Conservation (phyloP, 2,888 invertebrate species). For the Cephus pulcher region DNA sequence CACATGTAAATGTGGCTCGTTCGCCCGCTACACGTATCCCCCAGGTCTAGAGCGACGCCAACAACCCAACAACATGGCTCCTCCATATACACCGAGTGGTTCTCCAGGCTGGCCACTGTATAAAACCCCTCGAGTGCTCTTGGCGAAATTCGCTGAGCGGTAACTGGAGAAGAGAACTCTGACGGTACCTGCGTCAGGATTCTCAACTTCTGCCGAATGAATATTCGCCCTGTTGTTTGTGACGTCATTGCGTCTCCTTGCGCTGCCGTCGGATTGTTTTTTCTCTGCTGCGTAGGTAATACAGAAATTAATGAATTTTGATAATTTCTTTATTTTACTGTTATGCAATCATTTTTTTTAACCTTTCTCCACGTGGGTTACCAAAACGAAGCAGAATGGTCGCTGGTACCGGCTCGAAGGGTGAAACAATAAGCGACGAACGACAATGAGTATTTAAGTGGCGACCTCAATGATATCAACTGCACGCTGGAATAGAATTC, state of each 20-base stretch:
- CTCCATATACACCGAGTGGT: constrained; percentile 42
- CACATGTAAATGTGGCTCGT: constrained; percentile 51
- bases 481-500: constrained; percentile 65
- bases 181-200: constrained; percentile 43
- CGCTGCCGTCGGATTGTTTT: not conserved
- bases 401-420: constrained; percentile 55
- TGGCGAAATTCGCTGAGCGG: constrained; percentile 56
- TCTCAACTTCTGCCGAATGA: not conserved
- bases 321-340: fast-evolving
- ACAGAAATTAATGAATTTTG: too few species aligned
- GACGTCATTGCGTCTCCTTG: not conserved
- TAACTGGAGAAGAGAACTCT: constrained; percentile 37
- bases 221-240: not conserved
- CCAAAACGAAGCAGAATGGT: constrained; percentile 56
- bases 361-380: not conserved
- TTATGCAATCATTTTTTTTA: not conserved
- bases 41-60: constrained; percentile 22
- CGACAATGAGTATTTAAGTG: constrained; percentile 66
- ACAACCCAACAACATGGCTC: constrained; percentile 26
- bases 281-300: not conserved
- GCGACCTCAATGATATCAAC: constrained; percentile 67
- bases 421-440: constrained; percentile 66
- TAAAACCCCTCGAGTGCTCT: constrained; percentile 55
- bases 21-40: constrained; percentile 15
- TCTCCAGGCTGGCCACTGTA: constrained; percentile 54